Evolutionary conservation across 2,113 vertebrate genomes (phyloP).

Genomic region (Salvelinus sp.): DNA sequence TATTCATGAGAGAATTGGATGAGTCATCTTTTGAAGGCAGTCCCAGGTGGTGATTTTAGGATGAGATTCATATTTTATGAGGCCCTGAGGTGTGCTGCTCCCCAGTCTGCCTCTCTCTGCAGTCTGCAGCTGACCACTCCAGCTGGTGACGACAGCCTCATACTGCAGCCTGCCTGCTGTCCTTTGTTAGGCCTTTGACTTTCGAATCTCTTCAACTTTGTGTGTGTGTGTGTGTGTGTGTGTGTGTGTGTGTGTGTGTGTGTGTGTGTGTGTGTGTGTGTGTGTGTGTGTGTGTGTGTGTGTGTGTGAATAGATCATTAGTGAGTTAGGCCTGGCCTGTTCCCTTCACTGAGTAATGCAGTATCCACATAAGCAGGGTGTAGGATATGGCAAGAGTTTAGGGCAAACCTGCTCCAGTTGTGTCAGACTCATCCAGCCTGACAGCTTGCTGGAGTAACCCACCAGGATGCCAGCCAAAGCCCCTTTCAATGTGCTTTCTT

Average conservation of each 20-base stretch:
- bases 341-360: no score
- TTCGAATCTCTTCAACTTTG: not conserved
- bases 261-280: not conserved
- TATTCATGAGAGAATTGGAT: no score
- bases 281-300: no score
- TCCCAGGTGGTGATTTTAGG: no score
- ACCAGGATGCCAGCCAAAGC: not conserved
- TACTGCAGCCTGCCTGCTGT: constrained; percentile 5
- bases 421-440: not conserved
- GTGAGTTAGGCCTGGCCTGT: no score
- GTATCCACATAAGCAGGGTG: not conserved
- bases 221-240: constrained; percentile 2
- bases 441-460: not conserved
- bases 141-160: constrained; percentile 3
- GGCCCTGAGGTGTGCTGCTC: no score
- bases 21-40: no score
- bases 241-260: not conserved
- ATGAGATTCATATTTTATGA: no score
- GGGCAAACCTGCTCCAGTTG: not conserved
- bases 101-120: constrained; percentile 5
- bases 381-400: not conserved
- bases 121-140: constrained; percentile 44
- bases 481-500: not conserved
- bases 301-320: no score
- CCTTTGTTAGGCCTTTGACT: constrained; percentile 4